phyloP scores from a whole-genome alignment of 2,888 invertebrate species.

The Mythimna pallens region DNA sequence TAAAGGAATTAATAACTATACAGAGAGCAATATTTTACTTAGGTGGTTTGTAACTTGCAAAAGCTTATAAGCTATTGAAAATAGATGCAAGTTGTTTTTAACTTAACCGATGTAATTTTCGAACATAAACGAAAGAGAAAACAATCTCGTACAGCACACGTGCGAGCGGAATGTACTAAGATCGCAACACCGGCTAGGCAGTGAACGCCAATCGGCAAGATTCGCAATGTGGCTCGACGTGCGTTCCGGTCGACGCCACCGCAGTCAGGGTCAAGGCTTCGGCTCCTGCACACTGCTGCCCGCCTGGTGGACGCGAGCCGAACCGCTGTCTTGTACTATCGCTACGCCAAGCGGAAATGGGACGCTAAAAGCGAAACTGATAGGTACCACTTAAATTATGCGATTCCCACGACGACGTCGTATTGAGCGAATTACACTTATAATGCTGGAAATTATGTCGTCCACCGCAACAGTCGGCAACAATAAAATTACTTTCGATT shows the following conservation, averaged over 20 bases:
- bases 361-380: constrained; percentile 85
- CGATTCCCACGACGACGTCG: constrained; percentile 68
- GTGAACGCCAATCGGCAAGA: constrained; percentile 84
- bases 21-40: constrained; percentile 17
- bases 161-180: constrained; percentile 86
- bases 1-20: constrained; percentile 5
- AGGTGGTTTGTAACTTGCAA: constrained; percentile 9
- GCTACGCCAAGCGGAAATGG: constrained; percentile 80
- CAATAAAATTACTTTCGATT: constrained; percentile 31
- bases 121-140: constrained; percentile 80
- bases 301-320: constrained; percentile 81
- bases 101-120: constrained; percentile 74
- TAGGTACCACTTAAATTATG: constrained; percentile 72
- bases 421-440: constrained; percentile 35
- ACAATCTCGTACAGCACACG: constrained; percentile 82
- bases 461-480: constrained; percentile 20
- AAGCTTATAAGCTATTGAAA: constrained; percentile 37
- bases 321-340: constrained; percentile 74
- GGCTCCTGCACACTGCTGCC: constrained; percentile 85
- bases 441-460: constrained; percentile 50
- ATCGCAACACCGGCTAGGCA: constrained; percentile 82
- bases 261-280: constrained; percentile 90
- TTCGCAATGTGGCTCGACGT: constrained; percentile 86
- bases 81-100: constrained; percentile 52
- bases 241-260: constrained; percentile 91